Conservation (phyloP, 1,140 invertebrate species). For the Drosophila melanica region DNA sequence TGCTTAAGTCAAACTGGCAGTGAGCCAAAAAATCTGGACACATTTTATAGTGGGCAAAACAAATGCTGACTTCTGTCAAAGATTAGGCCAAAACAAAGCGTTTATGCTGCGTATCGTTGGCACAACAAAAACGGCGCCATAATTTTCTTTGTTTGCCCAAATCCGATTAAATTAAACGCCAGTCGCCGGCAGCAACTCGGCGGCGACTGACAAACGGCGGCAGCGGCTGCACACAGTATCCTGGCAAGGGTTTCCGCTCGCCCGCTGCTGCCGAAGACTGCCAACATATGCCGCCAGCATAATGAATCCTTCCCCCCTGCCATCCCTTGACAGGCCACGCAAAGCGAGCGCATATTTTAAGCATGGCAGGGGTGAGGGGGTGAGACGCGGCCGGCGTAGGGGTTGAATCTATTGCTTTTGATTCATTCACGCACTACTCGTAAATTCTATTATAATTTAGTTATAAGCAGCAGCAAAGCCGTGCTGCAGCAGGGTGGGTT, state of each 20-base stretch:
- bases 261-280: constrained; percentile 66
- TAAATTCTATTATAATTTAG: constrained; percentile 82
- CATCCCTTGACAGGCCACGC: neutral
- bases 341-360: constrained; percentile 54
- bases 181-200: constrained; percentile 46
- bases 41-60: constrained; percentile 61
- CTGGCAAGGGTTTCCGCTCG: constrained; percentile 72
- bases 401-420: constrained; percentile 53
- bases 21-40: constrained; percentile 67
- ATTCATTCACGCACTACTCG: constrained; percentile 57
- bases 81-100: constrained; percentile 79
- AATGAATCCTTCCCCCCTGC: constrained; percentile 44
- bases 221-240: constrained; percentile 74
- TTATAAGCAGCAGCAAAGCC: constrained; percentile 57
- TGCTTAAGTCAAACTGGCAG: constrained; percentile 47
- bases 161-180: constrained; percentile 81
- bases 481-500: constrained; percentile 24
- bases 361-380: neutral
- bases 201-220: constrained; percentile 49
- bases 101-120: constrained; percentile 65
- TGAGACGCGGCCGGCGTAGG: constrained; percentile 16
- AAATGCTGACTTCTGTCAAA: constrained; percentile 78
- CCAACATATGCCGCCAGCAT: constrained; percentile 79
- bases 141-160: constrained; percentile 75
- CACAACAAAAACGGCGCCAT: constrained; percentile 71